phyloP scores from a whole-genome alignment of 2,888 invertebrate genomes.

The Noctua comes region DNA sequence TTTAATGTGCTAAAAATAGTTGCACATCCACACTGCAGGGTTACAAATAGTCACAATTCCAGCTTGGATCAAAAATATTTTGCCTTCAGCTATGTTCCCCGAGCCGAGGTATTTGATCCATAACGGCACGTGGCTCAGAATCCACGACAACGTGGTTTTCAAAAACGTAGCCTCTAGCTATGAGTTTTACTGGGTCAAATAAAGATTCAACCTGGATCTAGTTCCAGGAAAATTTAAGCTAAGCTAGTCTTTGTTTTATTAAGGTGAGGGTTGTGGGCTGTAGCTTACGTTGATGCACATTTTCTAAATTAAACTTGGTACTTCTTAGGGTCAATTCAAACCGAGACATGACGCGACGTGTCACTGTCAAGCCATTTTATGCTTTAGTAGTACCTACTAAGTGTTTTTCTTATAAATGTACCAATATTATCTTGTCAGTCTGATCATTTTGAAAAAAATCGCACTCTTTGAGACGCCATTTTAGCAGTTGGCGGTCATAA shows the following conservation, averaged over 20 bases:
- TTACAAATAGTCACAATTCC: constrained; percentile 22
- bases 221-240: background rate
- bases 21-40: background rate
- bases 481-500: too few species aligned
- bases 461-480: background rate
- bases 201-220: background rate
- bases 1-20: constrained; percentile 1
- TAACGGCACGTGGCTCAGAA: background rate
- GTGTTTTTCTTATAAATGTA: too few species aligned
- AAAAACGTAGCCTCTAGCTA: constrained; percentile 30
- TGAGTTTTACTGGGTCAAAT: constrained; percentile 37
- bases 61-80: constrained; percentile 35
- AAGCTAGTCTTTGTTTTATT: constrained; percentile 25
- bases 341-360: too few species aligned
- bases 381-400: background rate
- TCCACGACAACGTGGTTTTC: background rate
- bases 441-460: background rate
- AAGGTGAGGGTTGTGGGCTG: background rate
- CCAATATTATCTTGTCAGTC: too few species aligned
- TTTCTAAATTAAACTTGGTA: constrained; percentile 14
- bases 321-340: too few species aligned
- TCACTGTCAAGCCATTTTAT: too few species aligned
- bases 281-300: background rate
- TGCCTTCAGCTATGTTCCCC: constrained; percentile 8
- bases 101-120: constrained; percentile 22